A percentile compares a stretch with the other conserved stretches of the same genome.
These are phyloP conservation scores for Patiria miniata DNA, from an alignment of 35 echinoderm and acorn worm species.

Conservation along the genomic window DNA sequence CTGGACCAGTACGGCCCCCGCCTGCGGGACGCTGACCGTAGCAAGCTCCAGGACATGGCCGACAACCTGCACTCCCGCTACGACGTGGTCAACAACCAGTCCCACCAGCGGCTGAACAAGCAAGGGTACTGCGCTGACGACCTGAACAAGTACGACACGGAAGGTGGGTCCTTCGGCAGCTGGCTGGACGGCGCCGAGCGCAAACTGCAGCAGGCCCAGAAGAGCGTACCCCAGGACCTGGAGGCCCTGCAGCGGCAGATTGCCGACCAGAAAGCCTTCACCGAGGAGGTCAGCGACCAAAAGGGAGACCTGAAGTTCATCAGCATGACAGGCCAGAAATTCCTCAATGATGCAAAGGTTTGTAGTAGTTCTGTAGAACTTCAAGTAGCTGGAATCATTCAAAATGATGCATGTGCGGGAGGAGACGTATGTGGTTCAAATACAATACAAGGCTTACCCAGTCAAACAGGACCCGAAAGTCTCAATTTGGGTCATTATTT, in stretches of 20 bases:
- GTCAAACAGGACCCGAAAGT: no score
- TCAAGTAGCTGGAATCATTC: no score
- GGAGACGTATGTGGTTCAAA: no score
- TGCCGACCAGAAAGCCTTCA: conserved; percentile 72
- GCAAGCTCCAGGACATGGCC: conserved; percentile 58
- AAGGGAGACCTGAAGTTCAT: conserved; percentile 97
- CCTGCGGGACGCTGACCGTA: conserved; percentile 55
- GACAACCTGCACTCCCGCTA: conserved; percentile 72
- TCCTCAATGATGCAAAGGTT: conserved; percentile 86
- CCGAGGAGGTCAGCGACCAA: conserved; percentile 90
- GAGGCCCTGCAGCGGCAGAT: conserved; percentile 66
- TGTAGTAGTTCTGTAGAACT: background rate
- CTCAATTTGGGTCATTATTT: no score
- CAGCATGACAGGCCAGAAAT: conserved; percentile 95
- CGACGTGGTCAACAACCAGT: conserved; percentile 56
- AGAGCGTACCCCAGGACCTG: conserved; percentile 64
- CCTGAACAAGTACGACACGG: conserved; percentile 81
- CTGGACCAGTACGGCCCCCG: conserved; percentile 67
- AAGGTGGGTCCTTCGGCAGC: conserved; percentile 60
- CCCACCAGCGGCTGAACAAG: conserved; percentile 64
- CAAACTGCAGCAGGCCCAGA: conserved; percentile 44
- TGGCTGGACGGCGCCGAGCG: conserved; percentile 71
- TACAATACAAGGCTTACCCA: no score
- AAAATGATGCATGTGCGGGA: no score
- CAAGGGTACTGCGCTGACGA: conserved; percentile 70